Base-by-base conservation (phyloP, 2,888 invertebrate species). In the Eurytoma californica region DNA sequence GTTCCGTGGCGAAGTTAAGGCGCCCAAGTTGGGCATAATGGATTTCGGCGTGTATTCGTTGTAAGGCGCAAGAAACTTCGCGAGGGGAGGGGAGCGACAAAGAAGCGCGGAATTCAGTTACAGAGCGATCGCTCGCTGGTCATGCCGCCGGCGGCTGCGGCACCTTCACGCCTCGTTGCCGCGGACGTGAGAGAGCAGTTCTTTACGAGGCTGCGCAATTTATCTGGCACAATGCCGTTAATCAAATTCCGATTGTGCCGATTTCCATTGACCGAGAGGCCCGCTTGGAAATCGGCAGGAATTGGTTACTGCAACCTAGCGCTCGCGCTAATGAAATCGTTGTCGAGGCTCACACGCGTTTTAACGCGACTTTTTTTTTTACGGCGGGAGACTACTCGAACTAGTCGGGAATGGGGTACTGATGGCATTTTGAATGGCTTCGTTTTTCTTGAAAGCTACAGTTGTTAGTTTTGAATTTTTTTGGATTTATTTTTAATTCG, bases 231-330 rank as follows among this genome's bases (percentile, higher is more conserved):
- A 70, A 69, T 70, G 79, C 66, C 74, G 70, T 66, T 79, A 74
- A 79, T 74, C 58, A 74, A 69, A 79, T 79, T 70, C 60, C 79
- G 66, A 70, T 79, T 79, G 70, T 66, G 58, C 70, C 69, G 55
- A 79, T 79, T 79, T 72, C 61, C 67, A 69, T 79, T 74, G 63
- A 58, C 28, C 16, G 63, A 39, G 24, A 7, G 49, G 20, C 47
- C 18, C 53, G 20, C 67, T 72, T 18, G 70, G 5, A 61, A 63
- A 69, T 68, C 28, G 39, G 47, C 30, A 12, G 13, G 13, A 77
- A 72, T 72, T 63, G 47, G 60, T n/a, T 61, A 55, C 28, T 69
- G 28, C 14, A 67, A 60, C 12, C 16, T 63, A 24, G 47, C 63
- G 18, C 18, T 3, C 30, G 7, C 20, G 16, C 55, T 69, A 63